Evolutionary conservation across 2,888 invertebrate genomes (phyloP).

Genomic region (Cosmia pyralina): DNA sequence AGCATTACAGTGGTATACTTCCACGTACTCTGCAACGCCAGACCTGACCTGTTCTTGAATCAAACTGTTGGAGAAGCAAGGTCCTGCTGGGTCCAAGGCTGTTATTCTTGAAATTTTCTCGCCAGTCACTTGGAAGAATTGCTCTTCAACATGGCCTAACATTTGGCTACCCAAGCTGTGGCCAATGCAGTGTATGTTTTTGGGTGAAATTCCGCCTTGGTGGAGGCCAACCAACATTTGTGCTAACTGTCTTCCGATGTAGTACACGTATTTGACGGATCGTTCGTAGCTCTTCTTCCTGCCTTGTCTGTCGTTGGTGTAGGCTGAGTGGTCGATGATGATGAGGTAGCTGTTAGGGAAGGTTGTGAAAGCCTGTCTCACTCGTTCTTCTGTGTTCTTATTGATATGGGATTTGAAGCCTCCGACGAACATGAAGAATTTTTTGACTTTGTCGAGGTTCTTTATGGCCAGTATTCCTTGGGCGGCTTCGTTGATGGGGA

Average conservation of each 20-base stretch:
- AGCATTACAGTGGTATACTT: slow-evolving; percentile 91
- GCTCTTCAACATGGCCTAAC: slow-evolving; percentile 79
- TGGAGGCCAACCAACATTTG: slow-evolving; percentile 75
- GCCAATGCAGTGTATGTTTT: slow-evolving; percentile 83
- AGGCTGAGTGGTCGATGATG: slow-evolving; percentile 85
- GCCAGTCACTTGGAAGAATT: slow-evolving; percentile 75
- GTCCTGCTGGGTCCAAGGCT: slow-evolving; percentile 86
- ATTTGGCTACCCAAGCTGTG: slow-evolving; percentile 86
- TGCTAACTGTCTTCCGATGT: slow-evolving; percentile 82
- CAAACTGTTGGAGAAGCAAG: slow-evolving; percentile 82
- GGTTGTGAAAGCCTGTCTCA: slow-evolving; percentile 79
- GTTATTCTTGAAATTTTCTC: slow-evolving; percentile 80
- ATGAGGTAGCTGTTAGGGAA: slow-evolving; percentile 83
- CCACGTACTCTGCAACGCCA: slow-evolving; percentile 90
- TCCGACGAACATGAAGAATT: slow-evolving; percentile 81
- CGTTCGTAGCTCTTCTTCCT: slow-evolving; percentile 82
- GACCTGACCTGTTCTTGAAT: slow-evolving; percentile 86
- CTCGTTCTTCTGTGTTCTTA: slow-evolving; percentile 78
- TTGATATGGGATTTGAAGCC: slow-evolving; percentile 84
- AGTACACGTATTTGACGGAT: slow-evolving; percentile 82
- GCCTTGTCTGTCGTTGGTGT: slow-evolving; percentile 81
- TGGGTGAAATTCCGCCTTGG: slow-evolving; percentile 76
- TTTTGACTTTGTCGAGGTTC: slow-evolving; percentile 75
- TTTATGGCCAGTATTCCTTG: slow-evolving; percentile 75
- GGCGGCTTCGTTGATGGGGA: slow-evolving; percentile 44